Evolutionary conservation across 2,113 vertebrate species (phyloP).

Genomic region (Ranitomeya variabilis): DNA sequence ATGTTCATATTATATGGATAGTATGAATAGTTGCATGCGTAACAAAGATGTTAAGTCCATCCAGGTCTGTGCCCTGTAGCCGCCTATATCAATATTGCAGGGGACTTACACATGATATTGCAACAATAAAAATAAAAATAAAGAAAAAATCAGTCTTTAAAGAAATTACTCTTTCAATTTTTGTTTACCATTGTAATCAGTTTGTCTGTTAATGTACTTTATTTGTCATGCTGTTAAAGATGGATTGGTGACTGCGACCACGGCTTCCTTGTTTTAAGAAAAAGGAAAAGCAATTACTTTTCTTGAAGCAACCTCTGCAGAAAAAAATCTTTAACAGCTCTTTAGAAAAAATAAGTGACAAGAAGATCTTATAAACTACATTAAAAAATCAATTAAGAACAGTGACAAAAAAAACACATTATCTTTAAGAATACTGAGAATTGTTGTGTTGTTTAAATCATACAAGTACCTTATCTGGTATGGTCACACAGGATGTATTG

Average conservation of each 20-base stretch:
- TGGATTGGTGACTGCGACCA: neutral
- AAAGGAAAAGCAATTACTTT: conserved; percentile 53
- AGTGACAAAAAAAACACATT: conserved; percentile 4
- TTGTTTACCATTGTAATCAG: neutral
- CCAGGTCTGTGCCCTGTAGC: neutral
- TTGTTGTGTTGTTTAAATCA: neutral
- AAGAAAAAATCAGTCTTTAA: neutral
- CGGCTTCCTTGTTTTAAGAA: conserved; percentile 23
- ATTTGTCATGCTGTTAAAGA: conserved; percentile 17
- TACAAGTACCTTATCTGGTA: neutral
- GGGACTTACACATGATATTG: neutral
- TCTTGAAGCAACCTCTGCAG: conserved; percentile 46
- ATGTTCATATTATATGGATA: too few species aligned
- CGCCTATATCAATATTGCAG: neutral
- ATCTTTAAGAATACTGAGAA: neutral
- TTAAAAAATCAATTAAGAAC: conserved; percentile 49
- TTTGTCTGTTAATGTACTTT: conserved; percentile 1
- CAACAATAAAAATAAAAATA: neutral
- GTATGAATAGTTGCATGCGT: too few species aligned
- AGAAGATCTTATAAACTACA: conserved; percentile 41
- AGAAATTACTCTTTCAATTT: neutral
- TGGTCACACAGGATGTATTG: neutral
- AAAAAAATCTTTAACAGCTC: conserved; percentile 45
- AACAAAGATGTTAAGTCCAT: too few species aligned
- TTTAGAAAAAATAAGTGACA: conserved; percentile 47